Evolutionary conservation across 2,797 vertebrate species (phyloP), one percentile per base, ranked within the genome.

Genomic region (Sarcoramphus papa): DNA sequence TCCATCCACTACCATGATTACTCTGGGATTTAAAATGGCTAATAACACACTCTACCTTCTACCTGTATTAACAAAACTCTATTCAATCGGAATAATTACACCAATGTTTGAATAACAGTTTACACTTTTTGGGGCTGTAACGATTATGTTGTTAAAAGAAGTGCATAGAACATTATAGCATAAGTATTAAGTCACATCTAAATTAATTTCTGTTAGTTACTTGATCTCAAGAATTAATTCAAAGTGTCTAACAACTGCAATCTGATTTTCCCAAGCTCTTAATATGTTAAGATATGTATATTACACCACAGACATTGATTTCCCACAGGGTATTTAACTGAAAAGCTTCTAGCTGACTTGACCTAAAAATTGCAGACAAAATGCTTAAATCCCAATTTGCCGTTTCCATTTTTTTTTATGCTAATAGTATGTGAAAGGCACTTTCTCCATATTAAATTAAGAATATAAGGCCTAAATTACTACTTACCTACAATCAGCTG

Each of bases 341-440:
- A 75, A 95, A 91, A 89, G 22, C 64, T 87, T 86, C 72, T 53
- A 84, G 87, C 7, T 96, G 63, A 83, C 35, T 65, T 95, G 68
- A 96, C 88, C 87, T 95, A 95, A 96, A 95, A 94, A 90, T 83
- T 33, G 80, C 50, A 88, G 60, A 50, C 51, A 87, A 94, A 90
- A 94, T 48, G 40, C 62, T 92, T 68, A 81, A 96, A 90, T 70
- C 45, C 19, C 62, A 62, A 60, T 37, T 73, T 82, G 18, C 11
- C 25, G 3, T 68, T 87, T 87, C 50, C 12, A 47, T 22, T n/a
- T 78, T 87, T 87, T 90, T 88, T 95, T 47, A 79, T 45, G n/a
- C 41, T 89, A 78, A 89, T 43, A 86, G 45, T 41, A 83, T 24
- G 43, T 43, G 35, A 90, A 97, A 87, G 54, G 10, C 45, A 80